Conservation (phyloP, 2,113 vertebrate species). For the Daboia siamensis region DNA sequence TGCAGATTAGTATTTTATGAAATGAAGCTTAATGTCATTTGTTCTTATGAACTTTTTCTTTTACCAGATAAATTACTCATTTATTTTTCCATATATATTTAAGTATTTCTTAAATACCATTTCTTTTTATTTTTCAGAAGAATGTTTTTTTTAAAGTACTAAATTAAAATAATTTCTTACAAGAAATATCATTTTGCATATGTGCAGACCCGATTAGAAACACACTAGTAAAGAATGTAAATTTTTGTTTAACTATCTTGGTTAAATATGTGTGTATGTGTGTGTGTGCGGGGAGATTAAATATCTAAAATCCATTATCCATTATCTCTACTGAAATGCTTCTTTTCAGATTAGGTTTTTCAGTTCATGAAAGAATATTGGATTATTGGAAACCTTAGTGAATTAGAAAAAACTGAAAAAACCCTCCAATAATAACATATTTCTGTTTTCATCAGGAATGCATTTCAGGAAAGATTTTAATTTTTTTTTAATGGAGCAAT, state of each 20-base stretch:
- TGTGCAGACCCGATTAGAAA: background rate
- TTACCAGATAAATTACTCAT: background rate
- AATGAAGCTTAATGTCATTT: background rate
- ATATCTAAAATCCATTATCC: background rate
- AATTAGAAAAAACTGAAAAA: background rate
- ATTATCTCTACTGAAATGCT: background rate
- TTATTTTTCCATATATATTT: background rate
- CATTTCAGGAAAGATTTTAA: background rate
- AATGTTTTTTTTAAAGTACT: background rate
- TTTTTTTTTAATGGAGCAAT: background rate
- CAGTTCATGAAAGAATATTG: background rate
- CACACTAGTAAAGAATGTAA: background rate
- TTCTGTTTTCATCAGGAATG: background rate
- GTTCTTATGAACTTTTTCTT: background rate
- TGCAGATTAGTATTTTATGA: background rate
- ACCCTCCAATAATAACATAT: background rate
- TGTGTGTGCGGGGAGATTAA: background rate
- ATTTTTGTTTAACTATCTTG: background rate
- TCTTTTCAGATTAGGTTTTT: background rate
- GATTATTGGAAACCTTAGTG: background rate
- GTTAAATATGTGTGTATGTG: background rate
- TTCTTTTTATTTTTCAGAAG: background rate
- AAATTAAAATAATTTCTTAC: background rate
- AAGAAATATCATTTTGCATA: background rate
- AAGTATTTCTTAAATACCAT: background rate